Base-by-base conservation (phyloP, 2,113 vertebrate genomes). In the Chloebia gouldiae region DNA sequence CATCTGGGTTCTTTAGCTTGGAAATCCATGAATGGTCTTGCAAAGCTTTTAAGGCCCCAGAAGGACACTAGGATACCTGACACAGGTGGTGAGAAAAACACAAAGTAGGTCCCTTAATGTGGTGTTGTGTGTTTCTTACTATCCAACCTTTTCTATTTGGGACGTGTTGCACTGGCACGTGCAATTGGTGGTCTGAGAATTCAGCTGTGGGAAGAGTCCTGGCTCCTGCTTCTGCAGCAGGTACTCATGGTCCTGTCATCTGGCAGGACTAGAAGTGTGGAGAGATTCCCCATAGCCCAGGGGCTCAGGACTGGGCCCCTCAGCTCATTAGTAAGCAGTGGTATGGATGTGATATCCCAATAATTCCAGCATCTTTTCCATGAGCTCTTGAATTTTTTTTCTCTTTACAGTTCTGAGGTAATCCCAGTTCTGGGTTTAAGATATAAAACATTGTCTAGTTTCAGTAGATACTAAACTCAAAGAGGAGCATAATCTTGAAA, bases 31-130 rank as follows among this genome's bases (percentile, higher is more conserved):
- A 22, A 30, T 19, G 8, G 7, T 11, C 27, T 65, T 82, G 75
- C 6, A 61, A 91, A 30, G 4, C 17, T 86, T 60, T 80, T 66
- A 60, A 80, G 5, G 25, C 73, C 18, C 4, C 9, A 13, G 22
- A 24, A 44, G 0, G 1, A 30, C 4, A 2, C 7, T 33, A 33
- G 18, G 15, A 13, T 69, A 47, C 50, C 4, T 40, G 49, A 50
- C 15, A 28, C 12, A 18, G 37, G 4, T 20, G 11, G 17, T 47
- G 25, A 83, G n/a, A 64, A 83, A 50, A 42, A 7, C 33, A 30
- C 37, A 5, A 56, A 66, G 15, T 6, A 33, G 27, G 30, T 56
- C 8, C 3, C 14, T 49, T 64, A 25, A 70, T 47, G 12, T 49
- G 65, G 10, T 49, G 12, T 37, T 63, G 2, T n/a, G 9, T 88